Conservation (phyloP, 2,888 invertebrate genomes). For the Volucella bombylans region DNA sequence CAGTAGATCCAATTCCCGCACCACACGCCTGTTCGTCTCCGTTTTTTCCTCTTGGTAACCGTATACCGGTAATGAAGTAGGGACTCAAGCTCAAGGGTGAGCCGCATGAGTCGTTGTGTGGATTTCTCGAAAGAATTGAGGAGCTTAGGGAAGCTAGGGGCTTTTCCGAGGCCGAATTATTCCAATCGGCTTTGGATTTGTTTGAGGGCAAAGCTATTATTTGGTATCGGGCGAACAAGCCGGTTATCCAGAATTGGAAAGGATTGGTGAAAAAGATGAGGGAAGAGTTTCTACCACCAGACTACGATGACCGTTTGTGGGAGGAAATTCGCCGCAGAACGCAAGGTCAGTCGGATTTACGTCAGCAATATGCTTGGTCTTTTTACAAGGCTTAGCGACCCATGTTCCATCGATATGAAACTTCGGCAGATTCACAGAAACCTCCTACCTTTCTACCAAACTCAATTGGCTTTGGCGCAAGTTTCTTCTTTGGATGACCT, state of each 20-base stretch:
- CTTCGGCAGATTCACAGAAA: not conserved
- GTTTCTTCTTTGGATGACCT: no score
- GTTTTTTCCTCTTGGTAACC: no score
- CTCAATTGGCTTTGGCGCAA: no score
- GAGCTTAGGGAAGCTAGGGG: not conserved
- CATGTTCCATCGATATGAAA: not conserved
- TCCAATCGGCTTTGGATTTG: no score
- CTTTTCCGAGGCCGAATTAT: no score
- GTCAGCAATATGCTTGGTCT: slow-evolving; percentile 1
- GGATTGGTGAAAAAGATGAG: no score
- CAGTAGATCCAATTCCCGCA: not conserved
- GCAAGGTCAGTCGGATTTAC: slow-evolving; percentile 11
- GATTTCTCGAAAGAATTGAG: not conserved
- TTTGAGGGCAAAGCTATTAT: no score
- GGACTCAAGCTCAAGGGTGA: not conserved
- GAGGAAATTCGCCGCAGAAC: slow-evolving; percentile 7
- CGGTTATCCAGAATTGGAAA: no score
- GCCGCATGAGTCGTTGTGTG: not conserved
- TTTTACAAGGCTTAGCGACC: slow-evolving; percentile 2
- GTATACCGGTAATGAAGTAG: not conserved
- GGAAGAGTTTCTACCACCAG: no score
- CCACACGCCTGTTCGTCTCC: not conserved
- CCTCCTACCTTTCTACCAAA: not conserved
- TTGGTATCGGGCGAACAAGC: no score
- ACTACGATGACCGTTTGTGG: slow-evolving; percentile 8